Evolutionary conservation across 2,888 invertebrate genomes (phyloP).

Genomic region (Agonopterix subpropinquella): DNA sequence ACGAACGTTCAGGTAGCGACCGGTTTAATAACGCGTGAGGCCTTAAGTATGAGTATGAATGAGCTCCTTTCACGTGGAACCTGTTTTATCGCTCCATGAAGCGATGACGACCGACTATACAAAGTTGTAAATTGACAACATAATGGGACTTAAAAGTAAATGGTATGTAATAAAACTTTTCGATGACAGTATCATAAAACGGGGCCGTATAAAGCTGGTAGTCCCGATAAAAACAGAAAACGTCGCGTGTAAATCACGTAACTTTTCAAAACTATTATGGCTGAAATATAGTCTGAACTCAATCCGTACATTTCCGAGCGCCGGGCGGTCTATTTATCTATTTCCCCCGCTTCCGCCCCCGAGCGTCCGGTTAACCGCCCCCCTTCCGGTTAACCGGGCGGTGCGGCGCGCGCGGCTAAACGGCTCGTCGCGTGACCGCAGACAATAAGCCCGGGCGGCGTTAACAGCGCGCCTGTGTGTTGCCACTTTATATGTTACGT

Average conservation of each 20-base stretch:
- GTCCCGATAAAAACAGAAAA: slow-evolving; percentile 63
- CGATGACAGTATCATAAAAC: slow-evolving; percentile 60
- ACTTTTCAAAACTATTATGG: slow-evolving; percentile 74
- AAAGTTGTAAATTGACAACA: slow-evolving; percentile 41
- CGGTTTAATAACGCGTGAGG: slow-evolving; percentile 29
- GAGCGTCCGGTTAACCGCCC: slow-evolving; percentile 74
- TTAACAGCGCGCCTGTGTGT: slow-evolving; percentile 75
- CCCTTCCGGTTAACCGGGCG: slow-evolving; percentile 75
- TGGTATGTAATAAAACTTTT: slow-evolving; percentile 52
- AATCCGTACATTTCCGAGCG: slow-evolving; percentile 75
- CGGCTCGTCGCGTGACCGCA: slow-evolving; percentile 76
- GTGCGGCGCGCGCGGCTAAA: slow-evolving; percentile 71
- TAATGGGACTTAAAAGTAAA: slow-evolving; percentile 50
- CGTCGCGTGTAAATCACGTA: slow-evolving; percentile 72
- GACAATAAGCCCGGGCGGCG: slow-evolving; percentile 74
- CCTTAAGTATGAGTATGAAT: slow-evolving; percentile 24
- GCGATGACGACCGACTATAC: slow-evolving; percentile 20
- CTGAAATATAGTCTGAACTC: slow-evolving; percentile 74
- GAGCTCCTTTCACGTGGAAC: slow-evolving; percentile 27
- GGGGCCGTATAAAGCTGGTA: slow-evolving; percentile 48
- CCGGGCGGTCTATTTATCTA: slow-evolving; percentile 75
- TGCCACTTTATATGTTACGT: slow-evolving; percentile 70
- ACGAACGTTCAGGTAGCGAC: slow-evolving; percentile 27
- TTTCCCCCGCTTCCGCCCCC: slow-evolving; percentile 75
- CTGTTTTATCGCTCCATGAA: slow-evolving; percentile 23